Base-by-base conservation (phyloP, 2,113 vertebrate species). In the Mirounga angustirostris region DNA sequence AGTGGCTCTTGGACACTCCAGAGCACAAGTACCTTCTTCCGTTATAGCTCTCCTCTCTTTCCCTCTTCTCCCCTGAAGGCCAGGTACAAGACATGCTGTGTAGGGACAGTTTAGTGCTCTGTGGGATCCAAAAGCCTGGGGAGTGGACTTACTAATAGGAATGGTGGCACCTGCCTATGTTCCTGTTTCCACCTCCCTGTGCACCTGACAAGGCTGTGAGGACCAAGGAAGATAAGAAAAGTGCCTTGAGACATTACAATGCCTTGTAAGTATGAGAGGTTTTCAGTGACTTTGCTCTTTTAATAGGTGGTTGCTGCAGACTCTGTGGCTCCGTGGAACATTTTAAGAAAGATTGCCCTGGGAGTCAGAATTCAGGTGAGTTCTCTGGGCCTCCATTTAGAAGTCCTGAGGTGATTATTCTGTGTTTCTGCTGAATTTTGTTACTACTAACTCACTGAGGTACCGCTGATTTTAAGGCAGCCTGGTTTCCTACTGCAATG, bases 281-380 rank as follows among this genome's bases (percentile, higher is more conserved):
- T 74, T 84, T 95, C 56, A 79, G 0, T 93, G 21, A 67, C 78
- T 91, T 43, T 92, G 40, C 85, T 98, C 5, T 95, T 56, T 98
- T 74, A 79, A 90, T 97, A 99, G 99, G 99, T 83, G 99, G 99
- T 0, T 95, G 99, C 97, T 99, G 99, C 97, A 99, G 98, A 14
- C 98, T 99, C 30, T 99, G 99, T 98, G 99, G 99, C 9, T 99
- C 99, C 10, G 99, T 99, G 95, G 99, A 99, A 91, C 99, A 99
- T 98, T 99, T 99, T 95, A 99, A 98, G 98, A 99, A 99, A 97
- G 99, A 99, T 89, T 99, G 99, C 96, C 99, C 99, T 0, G 99
- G 99, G 83, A 99, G 99, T 88, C 99, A 99, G 98, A 99, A 98
- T 0, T 78, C 99, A 97, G 99, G 99, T 99, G 98, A 99, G 99